Percentiles rank a stretch among this genome's conserved stretches.
These are phyloP conservation scores for Helicoverpa assulta DNA, from an alignment of 2,888 invertebrate species.

Conservation along the genomic window DNA sequence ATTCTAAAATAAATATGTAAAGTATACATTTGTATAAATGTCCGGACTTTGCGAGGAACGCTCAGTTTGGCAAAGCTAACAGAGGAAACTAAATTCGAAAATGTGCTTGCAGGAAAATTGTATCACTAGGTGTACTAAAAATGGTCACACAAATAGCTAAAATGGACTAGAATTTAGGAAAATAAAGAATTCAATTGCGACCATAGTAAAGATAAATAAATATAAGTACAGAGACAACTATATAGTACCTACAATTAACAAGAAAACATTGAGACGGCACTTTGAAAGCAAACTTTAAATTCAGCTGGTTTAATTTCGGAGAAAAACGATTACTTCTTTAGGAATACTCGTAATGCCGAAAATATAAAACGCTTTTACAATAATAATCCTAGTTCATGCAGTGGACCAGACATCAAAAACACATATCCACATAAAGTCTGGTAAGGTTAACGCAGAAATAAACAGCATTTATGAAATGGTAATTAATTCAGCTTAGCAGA, in stretches of 20 bases:
- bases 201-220: background rate
- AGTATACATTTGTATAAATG: constrained; percentile 11
- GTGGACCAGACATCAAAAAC: background rate
- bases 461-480: constrained; percentile 33
- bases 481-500: constrained; percentile 23
- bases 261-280: too few relatives aligned
- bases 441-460: constrained; percentile 11
- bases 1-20: constrained; percentile 42
- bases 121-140: background rate
- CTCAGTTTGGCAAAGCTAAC: background rate
- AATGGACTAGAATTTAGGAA: too few relatives aligned
- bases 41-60: background rate
- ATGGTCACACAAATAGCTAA: background rate
- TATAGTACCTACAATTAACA: too few relatives aligned
- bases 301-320: too few relatives aligned
- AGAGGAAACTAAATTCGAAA: background rate
- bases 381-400: background rate
- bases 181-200: too few relatives aligned
- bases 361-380: too few relatives aligned
- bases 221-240: background rate
- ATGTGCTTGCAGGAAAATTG: background rate
- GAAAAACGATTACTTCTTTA: too few relatives aligned
- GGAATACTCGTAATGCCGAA: too few relatives aligned
- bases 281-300: too few relatives aligned
- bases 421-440: constrained; percentile 13